Conservation (phyloP, 2,888 invertebrate species). For the Zaprionus bogoriensis region DNA sequence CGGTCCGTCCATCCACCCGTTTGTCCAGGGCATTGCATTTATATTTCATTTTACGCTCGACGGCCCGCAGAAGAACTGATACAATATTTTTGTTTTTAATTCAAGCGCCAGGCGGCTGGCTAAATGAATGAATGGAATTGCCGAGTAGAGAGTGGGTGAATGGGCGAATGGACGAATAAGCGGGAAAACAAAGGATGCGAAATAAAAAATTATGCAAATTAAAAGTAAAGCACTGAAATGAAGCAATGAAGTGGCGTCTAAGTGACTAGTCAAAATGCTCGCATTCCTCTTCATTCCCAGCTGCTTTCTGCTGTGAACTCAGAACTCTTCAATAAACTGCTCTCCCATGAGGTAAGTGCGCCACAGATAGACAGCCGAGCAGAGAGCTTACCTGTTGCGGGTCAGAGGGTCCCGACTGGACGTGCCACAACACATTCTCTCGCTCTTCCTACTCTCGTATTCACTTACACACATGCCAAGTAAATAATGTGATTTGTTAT, state of each 20-base stretch:
- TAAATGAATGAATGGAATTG: slow-evolving; percentile 42
- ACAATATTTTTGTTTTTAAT: slow-evolving; percentile 72
- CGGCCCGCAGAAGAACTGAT: slow-evolving; percentile 68
- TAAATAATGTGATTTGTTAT: slow-evolving; percentile 74
- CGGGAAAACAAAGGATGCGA: slow-evolving; percentile 44
- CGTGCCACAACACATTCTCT: not conserved
- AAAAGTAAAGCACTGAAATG: slow-evolving; percentile 32
- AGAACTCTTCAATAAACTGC: slow-evolving; percentile 11
- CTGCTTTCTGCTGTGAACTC: not conserved
- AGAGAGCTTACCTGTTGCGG: slow-evolving; percentile 27
- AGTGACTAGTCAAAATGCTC: slow-evolving; percentile 45
- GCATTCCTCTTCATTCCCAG: not conserved
- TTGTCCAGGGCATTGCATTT: slow-evolving; percentile 46
- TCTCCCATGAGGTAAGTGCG: slow-evolving; percentile 8
- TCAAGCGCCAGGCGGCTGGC: slow-evolving; percentile 39
- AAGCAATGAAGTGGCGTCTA: slow-evolving; percentile 21
- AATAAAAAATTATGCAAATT: slow-evolving; percentile 66
- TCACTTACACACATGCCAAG: slow-evolving; percentile 34
- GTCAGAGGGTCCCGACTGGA: not conserved
- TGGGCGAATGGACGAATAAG: slow-evolving; percentile 23
- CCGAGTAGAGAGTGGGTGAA: slow-evolving; percentile 21
- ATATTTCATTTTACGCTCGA: slow-evolving; percentile 69
- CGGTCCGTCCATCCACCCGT: slow-evolving; percentile 5
- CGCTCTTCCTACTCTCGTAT: not conserved
- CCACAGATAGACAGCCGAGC: slow-evolving; percentile 7